Base-by-base conservation (phyloP, 2,113 vertebrate genomes). In the Microcebus lehilahytsara region DNA sequence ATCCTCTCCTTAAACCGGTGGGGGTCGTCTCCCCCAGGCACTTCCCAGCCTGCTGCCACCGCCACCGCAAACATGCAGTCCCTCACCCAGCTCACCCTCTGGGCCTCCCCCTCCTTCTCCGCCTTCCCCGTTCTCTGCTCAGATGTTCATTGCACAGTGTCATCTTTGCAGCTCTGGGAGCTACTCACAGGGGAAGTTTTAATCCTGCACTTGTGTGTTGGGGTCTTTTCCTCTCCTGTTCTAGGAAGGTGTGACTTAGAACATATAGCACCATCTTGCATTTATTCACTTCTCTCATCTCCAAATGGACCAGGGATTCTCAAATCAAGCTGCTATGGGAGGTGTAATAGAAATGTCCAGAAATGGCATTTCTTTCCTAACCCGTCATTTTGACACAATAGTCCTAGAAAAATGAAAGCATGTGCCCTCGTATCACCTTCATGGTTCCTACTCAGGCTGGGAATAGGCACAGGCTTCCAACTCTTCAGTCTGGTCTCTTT, bases 261-360 rank as follows among this genome's bases (percentile, higher is more conserved):
- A 0, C 34, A 4, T 0, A 1, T 10, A 16, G 0, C 1, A 4
- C 37, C 4, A 7, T 32, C 74, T 78, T 23, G 27, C 56, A 12
- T 17, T 22, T 60, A 9, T 10, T 53, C 25, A 7, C 8, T 72
- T 64, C 37, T 27, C 14, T 46, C 25, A 10, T n/a, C 37, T 79
- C 67, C 1, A 22, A 53, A 37, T 9, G 80, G 67, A 32, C 1
- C 12, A 11, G 72, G 25, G 87, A 51, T 22, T 72, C 51, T 75
- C 10, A n/a, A 8, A 22, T 0, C 32, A 71, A 84, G 53, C 71
- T 58, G 27, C 27, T 17, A 49, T 49, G 4, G 46, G 64, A 34
- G 40, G 9, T 6, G 13, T 9, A 16, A 88, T 80, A 42, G 51
- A 37, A 66, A 32, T 4, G n/a, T 37, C 46, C n/a, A 5, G 42